phyloP scores from a whole-genome alignment of 2,797 vertebrate species.

The Pipistrellus pipistrellus region DNA sequence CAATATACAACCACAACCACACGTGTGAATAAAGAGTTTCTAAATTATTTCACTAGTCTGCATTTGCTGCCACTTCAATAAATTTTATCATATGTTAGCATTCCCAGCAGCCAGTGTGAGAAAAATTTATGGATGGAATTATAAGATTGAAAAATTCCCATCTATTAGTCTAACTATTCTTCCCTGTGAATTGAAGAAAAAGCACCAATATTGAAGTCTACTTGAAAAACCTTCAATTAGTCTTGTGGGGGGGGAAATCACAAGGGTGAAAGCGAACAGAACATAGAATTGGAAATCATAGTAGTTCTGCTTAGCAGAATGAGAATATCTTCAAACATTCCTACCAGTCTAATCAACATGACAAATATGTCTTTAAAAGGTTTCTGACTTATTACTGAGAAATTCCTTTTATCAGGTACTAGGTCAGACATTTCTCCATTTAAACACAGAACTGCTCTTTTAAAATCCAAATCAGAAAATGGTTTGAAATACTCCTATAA shows the following conservation, averaged over 20 bases:
- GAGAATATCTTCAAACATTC: conserved; percentile 15
- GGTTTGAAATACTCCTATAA: conserved; percentile 40
- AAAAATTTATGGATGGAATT: conserved; percentile 54
- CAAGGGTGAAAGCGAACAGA: conserved; percentile 34
- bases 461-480: conserved; percentile 42
- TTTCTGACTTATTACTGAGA: conserved; percentile 51
- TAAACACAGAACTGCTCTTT: conserved; percentile 50
- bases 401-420: conserved; percentile 19
- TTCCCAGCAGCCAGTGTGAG: background rate
- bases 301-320: background rate
- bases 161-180: conserved; percentile 20
- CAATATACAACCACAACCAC: conserved; percentile 35
- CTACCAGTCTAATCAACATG: conserved; percentile 9
- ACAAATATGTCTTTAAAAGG: background rate
- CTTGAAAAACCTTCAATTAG: conserved; percentile 33
- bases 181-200: conserved; percentile 19
- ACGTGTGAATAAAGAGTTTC: background rate
- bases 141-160: conserved; percentile 47
- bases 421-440: conserved; percentile 7
- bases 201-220: background rate
- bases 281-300: background rate
- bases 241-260: background rate
- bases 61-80: conserved; percentile 50
- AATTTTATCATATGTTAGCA: conserved; percentile 26
- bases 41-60: conserved; percentile 59